A percentile compares a stretch with the other conserved stretches of the same genome.
Evolutionary conservation across 2,797 vertebrate genomes (phyloP).

Genomic region (Xenentodon cancila): DNA sequence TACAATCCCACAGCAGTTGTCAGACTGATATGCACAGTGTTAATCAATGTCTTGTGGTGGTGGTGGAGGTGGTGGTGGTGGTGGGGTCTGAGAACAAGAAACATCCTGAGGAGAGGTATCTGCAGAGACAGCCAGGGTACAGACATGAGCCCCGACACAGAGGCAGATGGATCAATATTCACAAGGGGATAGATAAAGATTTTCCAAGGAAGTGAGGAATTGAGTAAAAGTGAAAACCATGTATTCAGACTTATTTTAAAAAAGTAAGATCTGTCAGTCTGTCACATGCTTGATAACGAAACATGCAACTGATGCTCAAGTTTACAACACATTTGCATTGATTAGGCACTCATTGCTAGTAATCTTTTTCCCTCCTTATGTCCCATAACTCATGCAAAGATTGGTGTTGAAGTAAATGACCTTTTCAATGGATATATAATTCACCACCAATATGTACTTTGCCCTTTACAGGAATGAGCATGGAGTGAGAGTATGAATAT

Average conservation of each 20-base stretch:
- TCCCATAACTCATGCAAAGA: slow-evolving; percentile 74
- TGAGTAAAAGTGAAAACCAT: slow-evolving; percentile 10
- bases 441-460: slow-evolving; percentile 80
- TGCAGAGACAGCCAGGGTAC: slow-evolving; percentile 41
- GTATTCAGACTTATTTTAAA: slow-evolving; percentile 14
- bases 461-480: slow-evolving; percentile 78
- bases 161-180: slow-evolving; percentile 56
- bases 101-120: slow-evolving; percentile 48
- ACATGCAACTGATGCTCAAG: slow-evolving; percentile 30
- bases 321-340: slow-evolving; percentile 39
- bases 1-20: slow-evolving; percentile 29
- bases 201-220: slow-evolving; percentile 19
- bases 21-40: slow-evolving; percentile 47
- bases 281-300: slow-evolving; percentile 16
- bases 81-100: slow-evolving; percentile 55
- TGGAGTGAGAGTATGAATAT: slow-evolving; percentile 70
- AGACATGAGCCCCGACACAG: slow-evolving; percentile 37
- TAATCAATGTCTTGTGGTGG: slow-evolving; percentile 57
- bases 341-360: slow-evolving; percentile 34
- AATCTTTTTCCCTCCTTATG: slow-evolving; percentile 36
- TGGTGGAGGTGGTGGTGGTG: slow-evolving; percentile 13
- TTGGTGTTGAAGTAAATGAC: slow-evolving; percentile 77
- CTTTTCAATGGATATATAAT: slow-evolving; percentile 82
- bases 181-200: slow-evolving; percentile 40
- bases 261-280: slow-evolving; percentile 13